Base-by-base conservation (phyloP, 2,113 vertebrate genomes). In the Corydoras sp. region DNA sequence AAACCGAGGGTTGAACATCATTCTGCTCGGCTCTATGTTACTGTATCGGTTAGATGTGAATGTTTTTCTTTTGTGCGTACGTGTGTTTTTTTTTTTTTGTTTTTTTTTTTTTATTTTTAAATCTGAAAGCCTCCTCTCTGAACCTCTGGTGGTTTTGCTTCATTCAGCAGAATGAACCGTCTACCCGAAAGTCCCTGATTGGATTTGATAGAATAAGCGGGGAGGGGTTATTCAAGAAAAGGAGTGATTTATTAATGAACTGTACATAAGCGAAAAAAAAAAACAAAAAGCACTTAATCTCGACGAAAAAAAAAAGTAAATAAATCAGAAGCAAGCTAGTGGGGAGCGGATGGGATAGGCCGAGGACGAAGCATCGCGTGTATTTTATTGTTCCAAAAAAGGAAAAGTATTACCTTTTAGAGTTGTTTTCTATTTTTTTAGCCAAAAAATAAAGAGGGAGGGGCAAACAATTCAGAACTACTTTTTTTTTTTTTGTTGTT, bases 321-420 rank as follows among this genome's bases (percentile, higher is more conserved):
- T n/a, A 15, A 8, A 53, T 7, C 13, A 56, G 54, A 7, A n/a
- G 54, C 5, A 56, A 5, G 51, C 18, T 24, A 24, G 78, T 74
- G 80, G 50, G 70, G 73, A 30, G 76, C 10, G 12, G 35, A 43
- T 80, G 72, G 75, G 43, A 73, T 77, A 82, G 82, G 81, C 79
- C 76, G 84, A 89, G 84, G 82, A 85, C 85, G 85, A 89, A 85
- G 81, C 81, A 80, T 88, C 81, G 76, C 84, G 80, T 85, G 83
- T 84, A 80, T 87, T 86, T 72, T 85, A 77, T 74, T 85, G 83
- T 85, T 85, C 83, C 65, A 77, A 85, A 83, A 82, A 78, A 75
- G 81, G 79, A 85, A 86, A 88, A 89, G 85, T 90, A 88, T 90
- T 90, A 89, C 81, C 75, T 84, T 24, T 86, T 88, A 88, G 83